phyloP scores from a whole-genome alignment of 2,113 vertebrate genomes.

The Lutjanus erythropterus region DNA sequence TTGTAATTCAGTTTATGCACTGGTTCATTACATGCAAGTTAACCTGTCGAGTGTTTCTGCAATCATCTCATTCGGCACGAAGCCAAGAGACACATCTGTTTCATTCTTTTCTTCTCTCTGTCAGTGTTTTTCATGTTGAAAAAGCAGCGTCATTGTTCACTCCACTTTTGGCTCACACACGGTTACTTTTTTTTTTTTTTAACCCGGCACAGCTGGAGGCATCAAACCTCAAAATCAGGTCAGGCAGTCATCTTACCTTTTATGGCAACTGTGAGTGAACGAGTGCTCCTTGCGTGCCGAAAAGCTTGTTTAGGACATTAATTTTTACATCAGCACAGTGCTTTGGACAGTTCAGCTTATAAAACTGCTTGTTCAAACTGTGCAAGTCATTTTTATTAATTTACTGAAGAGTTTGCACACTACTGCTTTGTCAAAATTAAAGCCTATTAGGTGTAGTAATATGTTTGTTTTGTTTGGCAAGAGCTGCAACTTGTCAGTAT shows the following conservation, averaged over 20 bases:
- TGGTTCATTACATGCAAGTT: not conserved
- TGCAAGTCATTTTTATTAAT: not conserved
- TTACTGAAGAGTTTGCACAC: not conserved
- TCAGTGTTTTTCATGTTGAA: conserved; percentile 14
- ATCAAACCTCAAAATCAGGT: conserved; percentile 48
- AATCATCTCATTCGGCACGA: not conserved
- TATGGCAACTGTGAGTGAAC: conserved; percentile 23
- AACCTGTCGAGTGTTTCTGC: not conserved
- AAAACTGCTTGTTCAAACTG: not conserved
- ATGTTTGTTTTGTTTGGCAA: not conserved
- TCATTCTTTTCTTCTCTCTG: conserved; percentile 25
- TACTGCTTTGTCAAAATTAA: not conserved
- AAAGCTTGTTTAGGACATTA: conserved; percentile 21
- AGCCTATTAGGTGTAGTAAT: not conserved
- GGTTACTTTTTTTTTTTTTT: not conserved
- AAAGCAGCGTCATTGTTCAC: conserved; percentile 23
- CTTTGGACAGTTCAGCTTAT: not conserved
- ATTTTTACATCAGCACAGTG: conserved; percentile 2
- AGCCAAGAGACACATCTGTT: conserved; percentile 40
- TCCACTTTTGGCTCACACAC: conserved; percentile 35
- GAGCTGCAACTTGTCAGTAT: not conserved
- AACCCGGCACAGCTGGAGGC: conserved; percentile 52
- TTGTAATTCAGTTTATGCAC: not conserved
- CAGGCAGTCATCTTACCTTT: conserved; percentile 39
- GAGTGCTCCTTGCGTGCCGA: not conserved